A percentile compares a stretch with the other conserved stretches of the same genome.
phyloP scores from a whole-genome alignment of 2,888 invertebrate species.

The Drosophila limbata region DNA sequence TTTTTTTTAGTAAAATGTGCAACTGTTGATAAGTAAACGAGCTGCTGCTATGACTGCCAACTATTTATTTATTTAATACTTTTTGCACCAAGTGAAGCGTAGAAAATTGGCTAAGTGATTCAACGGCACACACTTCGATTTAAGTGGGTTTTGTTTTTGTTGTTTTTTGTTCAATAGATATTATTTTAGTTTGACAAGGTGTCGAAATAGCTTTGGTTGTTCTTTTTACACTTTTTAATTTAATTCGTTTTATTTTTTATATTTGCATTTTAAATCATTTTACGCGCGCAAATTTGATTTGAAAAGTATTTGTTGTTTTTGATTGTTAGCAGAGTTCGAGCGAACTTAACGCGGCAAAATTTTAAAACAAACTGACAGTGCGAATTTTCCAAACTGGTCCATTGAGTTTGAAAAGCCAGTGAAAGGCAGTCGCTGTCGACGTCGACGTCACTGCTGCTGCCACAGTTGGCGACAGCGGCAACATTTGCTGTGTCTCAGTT shows the following conservation, averaged over 20 bases:
- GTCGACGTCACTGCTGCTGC: conserved; percentile 23
- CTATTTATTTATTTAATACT: conserved; percentile 33
- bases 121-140: conserved; percentile 10
- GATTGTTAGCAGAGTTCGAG: conserved; percentile 5
- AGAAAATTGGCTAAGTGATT: conserved; percentile 38
- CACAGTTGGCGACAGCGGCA: conserved; percentile 30
- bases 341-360: conserved; percentile 72
- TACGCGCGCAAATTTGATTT: conserved; percentile 7
- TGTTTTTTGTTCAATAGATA: conserved; percentile 1
- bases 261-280: conserved; percentile 2
- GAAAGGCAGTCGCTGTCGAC: conserved; percentile 55
- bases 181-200: conserved; percentile 2
- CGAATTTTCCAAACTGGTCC: conserved; percentile 81
- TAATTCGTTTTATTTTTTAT: conserved; percentile 1
- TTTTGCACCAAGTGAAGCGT: conserved; percentile 31
- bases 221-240: not conserved
- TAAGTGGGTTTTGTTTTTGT: not conserved
- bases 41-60: conserved; percentile 24
- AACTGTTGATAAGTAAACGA: conserved; percentile 14
- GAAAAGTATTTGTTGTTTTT: conserved; percentile 11
- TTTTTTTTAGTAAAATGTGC: not conserved
- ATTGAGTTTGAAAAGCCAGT: conserved; percentile 64
- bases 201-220: not conserved
- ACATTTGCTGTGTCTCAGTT: conserved; percentile 26
- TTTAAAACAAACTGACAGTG: conserved; percentile 82